Evolutionary conservation across 2,888 invertebrate species (phyloP).

Genomic region (Trisateles emortualis): DNA sequence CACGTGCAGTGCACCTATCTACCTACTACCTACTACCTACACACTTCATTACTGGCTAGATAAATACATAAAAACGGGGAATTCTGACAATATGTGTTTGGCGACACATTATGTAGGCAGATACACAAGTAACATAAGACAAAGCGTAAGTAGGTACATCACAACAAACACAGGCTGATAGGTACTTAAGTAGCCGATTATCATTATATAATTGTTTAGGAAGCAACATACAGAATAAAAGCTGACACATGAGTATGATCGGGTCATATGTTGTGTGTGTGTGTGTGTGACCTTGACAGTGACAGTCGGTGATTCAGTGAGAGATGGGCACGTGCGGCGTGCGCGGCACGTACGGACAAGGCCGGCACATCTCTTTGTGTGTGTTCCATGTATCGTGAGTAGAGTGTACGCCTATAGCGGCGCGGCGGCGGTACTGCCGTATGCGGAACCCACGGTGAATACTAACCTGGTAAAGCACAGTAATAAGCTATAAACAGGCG

Average conservation of each 20-base stretch:
- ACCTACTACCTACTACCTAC: slow-evolving; percentile 1
- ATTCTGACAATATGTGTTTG: neutral
- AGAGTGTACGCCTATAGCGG: too few relatives aligned
- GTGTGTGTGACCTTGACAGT: slow-evolving; percentile 55
- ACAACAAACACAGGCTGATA: neutral
- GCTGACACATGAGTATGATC: slow-evolving; percentile 25
- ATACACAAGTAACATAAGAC: neutral
- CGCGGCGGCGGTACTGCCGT: too few relatives aligned
- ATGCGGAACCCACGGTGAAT: neutral
- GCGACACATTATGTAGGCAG: neutral
- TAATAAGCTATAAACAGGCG: slow-evolving; percentile 3
- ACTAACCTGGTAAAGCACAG: neutral
- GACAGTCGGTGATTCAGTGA: slow-evolving; percentile 44
- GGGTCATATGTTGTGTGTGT: slow-evolving; percentile 8
- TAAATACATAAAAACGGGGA: neutral
- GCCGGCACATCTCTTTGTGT: slow-evolving; percentile 19
- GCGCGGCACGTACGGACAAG: slow-evolving; percentile 33
- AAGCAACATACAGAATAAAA: slow-evolving; percentile 12
- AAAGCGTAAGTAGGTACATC: neutral
- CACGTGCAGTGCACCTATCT: too few relatives aligned
- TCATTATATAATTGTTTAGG: neutral
- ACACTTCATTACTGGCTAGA: neutral
- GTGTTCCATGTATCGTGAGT: too few relatives aligned
- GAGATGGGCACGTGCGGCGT: slow-evolving; percentile 33
- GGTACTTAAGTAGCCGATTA: too few relatives aligned